These are phyloP conservation scores for Fissipunctia ypsillon DNA, from an alignment of 2,888 invertebrate species.

Conservation along the genomic window DNA sequence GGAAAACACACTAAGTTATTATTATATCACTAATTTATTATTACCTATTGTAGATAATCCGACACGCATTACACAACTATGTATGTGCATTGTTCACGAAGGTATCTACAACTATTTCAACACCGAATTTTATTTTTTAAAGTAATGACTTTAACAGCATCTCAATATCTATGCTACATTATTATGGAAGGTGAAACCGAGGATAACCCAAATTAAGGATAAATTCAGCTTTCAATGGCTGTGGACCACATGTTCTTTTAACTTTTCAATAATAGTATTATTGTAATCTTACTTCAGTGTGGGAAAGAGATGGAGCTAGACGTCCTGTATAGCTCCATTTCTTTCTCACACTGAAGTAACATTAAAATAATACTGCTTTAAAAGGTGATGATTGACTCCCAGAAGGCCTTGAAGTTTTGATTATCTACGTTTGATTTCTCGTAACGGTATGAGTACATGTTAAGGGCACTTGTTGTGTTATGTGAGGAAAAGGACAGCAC, in stretches of 20 bases:
- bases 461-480: background rate
- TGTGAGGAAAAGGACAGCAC: background rate
- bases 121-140: constrained; percentile 10
- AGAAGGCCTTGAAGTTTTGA: constrained; percentile 45
- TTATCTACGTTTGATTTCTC: too few relatives aligned
- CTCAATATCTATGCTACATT: constrained; percentile 41
- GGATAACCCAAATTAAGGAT: constrained; percentile 67
- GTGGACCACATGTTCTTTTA: constrained; percentile 57
- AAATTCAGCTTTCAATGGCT: constrained; percentile 42
- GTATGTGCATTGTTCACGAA: constrained; percentile 6
- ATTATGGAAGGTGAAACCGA: constrained; percentile 76
- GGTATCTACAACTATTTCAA: constrained; percentile 11
- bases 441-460: too few relatives aligned
- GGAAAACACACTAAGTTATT: constrained; percentile 22
- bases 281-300: too few relatives aligned
- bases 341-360: too few relatives aligned
- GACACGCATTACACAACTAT: constrained; percentile 20
- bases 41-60: constrained; percentile 39
- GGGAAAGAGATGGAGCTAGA: too few relatives aligned
- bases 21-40: too few relatives aligned
- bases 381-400: too few relatives aligned
- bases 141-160: constrained; percentile 12
- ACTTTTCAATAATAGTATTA: too few relatives aligned
- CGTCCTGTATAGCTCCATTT: too few relatives aligned
- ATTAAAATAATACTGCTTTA: too few relatives aligned